These are phyloP conservation scores for Muschampia plurimacula DNA, from an alignment of 2,888 invertebrate genomes.

Conservation along the genomic window DNA sequence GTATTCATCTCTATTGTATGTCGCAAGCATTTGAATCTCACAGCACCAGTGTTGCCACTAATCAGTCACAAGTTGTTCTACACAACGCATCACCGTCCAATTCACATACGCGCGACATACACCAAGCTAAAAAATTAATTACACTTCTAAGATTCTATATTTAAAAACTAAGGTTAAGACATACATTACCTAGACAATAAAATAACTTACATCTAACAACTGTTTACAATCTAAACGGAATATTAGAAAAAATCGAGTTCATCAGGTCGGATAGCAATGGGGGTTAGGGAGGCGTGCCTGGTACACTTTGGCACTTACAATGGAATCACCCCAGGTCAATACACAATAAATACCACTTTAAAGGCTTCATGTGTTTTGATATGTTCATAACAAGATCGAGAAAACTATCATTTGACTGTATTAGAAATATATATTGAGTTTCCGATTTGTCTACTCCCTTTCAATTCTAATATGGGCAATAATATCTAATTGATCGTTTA, in stretches of 20 bases:
- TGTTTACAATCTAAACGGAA: constrained; percentile 78
- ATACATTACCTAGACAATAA: constrained; percentile 80
- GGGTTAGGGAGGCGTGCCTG: constrained; percentile 54
- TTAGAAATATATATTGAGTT: too few species aligned
- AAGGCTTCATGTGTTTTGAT: constrained; percentile 53
- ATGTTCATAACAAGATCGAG: constrained; percentile 54
- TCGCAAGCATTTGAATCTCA: constrained; percentile 80
- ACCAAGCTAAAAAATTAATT: constrained; percentile 65
- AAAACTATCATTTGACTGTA: not conserved
- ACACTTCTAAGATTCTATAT: constrained; percentile 67
- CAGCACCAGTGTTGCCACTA: constrained; percentile 73
- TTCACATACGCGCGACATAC: constrained; percentile 81
- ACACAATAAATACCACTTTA: constrained; percentile 24
- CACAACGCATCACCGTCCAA: constrained; percentile 60
- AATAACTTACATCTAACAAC: constrained; percentile 79
- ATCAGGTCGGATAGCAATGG: constrained; percentile 48
- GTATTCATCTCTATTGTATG: constrained; percentile 67
- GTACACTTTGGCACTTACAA: constrained; percentile 67
- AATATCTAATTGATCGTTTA: not conserved
- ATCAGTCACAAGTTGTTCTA: constrained; percentile 40
- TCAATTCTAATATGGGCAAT: not conserved
- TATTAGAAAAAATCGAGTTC: constrained; percentile 56
- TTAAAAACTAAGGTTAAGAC: constrained; percentile 76
- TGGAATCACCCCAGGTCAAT: constrained; percentile 13
- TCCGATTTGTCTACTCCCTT: not conserved